Base-by-base conservation (phyloP, 2,797 vertebrate genomes). In the Menidia menidia region DNA sequence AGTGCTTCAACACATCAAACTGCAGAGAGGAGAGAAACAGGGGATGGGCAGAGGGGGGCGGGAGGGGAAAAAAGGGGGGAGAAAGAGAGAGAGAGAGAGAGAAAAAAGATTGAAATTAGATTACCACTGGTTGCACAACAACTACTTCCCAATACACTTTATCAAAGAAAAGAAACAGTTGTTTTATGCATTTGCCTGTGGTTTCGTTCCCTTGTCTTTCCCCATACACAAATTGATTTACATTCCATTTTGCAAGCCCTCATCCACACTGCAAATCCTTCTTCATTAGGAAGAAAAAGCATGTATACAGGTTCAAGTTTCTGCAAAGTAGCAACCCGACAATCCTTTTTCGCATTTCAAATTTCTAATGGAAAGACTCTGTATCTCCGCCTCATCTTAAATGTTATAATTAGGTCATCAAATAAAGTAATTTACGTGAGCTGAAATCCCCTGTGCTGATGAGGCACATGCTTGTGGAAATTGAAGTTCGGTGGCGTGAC, bases 1-100 rank as follows among this genome's bases (percentile, higher is more conserved):
- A 87, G 82, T 73, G 73, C 87, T 86, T 80, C 52, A 75, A 59
- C 81, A 73, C 75, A 41, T 85, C 79, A 90, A 88, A 84, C 92
- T 92, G 84, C 44, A 77, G 64, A 68, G 53, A 69, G 32, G 68
- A 48, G 30, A 64, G 58, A 47, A 48, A 54, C 11, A 30, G 30
- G 69, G 59, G 61, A 45, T 55, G 58, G 70, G 43, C 9, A 57
- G 45, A 35, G 39, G 41, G 31, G 52, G 65, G 48, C 52, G 54
- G 25, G 44, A 64, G 13, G 50, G 61, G 65, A 33, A 62, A 18
- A 51, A 51, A 60, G 35, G 51, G n/a, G 35, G 66, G 58, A 68
- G 33, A 30, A 41, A 71, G 50, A 18, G 53, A 51, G 62, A 43
- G 51, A 18, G 35, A 68, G 58, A 68, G 33, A 19, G 35, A 71